These are phyloP conservation scores for Lottia scabra DNA, from an alignment of 2,888 invertebrate genomes.

Conservation along the genomic window DNA sequence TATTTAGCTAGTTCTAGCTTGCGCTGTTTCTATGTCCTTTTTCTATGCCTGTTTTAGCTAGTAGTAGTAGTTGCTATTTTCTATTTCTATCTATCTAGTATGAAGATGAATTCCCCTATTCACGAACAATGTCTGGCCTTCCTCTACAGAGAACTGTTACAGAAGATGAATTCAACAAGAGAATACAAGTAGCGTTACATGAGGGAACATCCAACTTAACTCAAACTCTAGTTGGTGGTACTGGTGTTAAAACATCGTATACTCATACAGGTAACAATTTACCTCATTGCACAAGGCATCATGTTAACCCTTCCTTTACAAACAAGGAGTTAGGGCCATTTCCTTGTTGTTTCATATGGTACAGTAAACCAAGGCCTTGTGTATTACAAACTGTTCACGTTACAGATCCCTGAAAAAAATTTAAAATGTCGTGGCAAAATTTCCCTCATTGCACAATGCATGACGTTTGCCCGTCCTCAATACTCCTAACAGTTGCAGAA, in stretches of 20 bases:
- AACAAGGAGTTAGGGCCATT: too few species aligned
- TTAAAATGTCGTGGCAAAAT: too few species aligned
- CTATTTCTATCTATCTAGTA: neutral
- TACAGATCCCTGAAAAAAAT: too few species aligned
- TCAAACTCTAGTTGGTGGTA: slow-evolving; percentile 51
- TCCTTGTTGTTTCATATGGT: too few species aligned
- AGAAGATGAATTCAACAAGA: slow-evolving; percentile 53
- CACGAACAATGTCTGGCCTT: slow-evolving; percentile 36
- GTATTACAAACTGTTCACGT: too few species aligned
- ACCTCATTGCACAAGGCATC: too few species aligned
- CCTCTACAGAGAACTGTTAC: slow-evolving; percentile 42
- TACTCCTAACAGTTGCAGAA: too few species aligned
- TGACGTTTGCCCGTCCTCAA: too few species aligned
- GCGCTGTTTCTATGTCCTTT: neutral
- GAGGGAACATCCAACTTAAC: slow-evolving; percentile 54
- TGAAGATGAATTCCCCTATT: slow-evolving; percentile 37
- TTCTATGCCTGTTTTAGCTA: too few species aligned
- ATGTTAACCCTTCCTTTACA: too few species aligned
- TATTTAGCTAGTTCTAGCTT: neutral
- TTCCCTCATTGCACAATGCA: too few species aligned
- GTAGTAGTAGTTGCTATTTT: neutral
- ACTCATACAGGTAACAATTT: slow-evolving; percentile 58
- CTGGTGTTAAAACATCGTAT: slow-evolving; percentile 54
- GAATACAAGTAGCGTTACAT: slow-evolving; percentile 51
- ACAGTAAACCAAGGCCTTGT: too few species aligned